These are phyloP conservation scores for Hassar affinis DNA, from an alignment of 2,113 vertebrate species.

Conservation along the genomic window DNA sequence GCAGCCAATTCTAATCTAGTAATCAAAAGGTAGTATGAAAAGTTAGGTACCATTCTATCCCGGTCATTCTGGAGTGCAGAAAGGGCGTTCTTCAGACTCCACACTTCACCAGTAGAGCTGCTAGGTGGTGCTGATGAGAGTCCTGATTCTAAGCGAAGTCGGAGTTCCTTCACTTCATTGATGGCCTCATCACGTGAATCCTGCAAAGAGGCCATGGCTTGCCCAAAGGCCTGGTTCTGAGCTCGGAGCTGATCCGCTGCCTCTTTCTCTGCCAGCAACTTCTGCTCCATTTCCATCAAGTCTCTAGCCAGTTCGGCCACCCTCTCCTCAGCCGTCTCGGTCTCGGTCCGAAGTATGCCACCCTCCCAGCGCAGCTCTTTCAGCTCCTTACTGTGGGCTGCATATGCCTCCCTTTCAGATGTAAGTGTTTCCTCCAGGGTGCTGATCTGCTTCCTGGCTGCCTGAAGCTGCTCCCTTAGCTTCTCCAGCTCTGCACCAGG, in stretches of 20 bases:
- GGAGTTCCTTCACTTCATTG: constrained; percentile 68
- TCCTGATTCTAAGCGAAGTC: constrained; percentile 69
- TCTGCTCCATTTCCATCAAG: constrained; percentile 86
- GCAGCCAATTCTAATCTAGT: background rate
- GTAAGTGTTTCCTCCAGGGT: constrained; percentile 73
- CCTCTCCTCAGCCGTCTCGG: constrained; percentile 90
- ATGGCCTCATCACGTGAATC: constrained; percentile 81
- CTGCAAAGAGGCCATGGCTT: constrained; percentile 90
- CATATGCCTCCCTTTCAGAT: constrained; percentile 72
- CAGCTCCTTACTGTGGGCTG: constrained; percentile 74
- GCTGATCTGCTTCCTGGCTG: constrained; percentile 64
- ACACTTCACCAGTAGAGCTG: constrained; percentile 73
- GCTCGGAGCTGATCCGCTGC: constrained; percentile 74
- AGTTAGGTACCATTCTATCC: constrained; percentile 83
- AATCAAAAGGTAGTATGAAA: background rate
- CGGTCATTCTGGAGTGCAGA: constrained; percentile 89
- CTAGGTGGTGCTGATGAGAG: constrained; percentile 53
- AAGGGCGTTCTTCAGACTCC: constrained; percentile 87
- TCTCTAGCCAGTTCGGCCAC: constrained; percentile 92
- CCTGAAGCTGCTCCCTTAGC: constrained; percentile 74
- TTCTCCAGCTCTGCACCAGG: constrained; percentile 77
- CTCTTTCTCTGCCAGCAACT: constrained; percentile 79
- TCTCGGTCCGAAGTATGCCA: constrained; percentile 89
- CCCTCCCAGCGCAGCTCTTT: constrained; percentile 85
- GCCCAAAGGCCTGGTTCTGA: constrained; percentile 85